Percentiles rank a stretch among this genome's conserved stretches.
phyloP scores from a whole-genome alignment of 2,797 vertebrate genomes.

The Leptatherina wallacei region DNA sequence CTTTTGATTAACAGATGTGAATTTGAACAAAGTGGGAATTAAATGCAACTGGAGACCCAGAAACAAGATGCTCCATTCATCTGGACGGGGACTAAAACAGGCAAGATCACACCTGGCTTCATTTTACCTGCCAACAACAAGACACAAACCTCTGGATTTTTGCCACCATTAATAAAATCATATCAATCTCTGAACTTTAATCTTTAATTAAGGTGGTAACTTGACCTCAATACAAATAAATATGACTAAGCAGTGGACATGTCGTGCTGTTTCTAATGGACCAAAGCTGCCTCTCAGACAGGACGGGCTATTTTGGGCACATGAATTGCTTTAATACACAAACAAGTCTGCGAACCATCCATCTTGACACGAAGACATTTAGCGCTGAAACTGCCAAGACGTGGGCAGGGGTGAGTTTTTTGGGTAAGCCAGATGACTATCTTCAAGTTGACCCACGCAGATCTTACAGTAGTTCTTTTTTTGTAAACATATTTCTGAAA shows the following conservation, averaged over 20 bases:
- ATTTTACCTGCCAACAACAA: slow-evolving; percentile 43
- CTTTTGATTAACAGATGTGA: slow-evolving; percentile 64
- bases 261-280: slow-evolving; percentile 34
- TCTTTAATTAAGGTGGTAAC: slow-evolving; percentile 30
- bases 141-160: slow-evolving; percentile 33
- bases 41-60: slow-evolving; percentile 41
- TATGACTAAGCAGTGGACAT: slow-evolving; percentile 30
- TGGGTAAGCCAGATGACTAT: slow-evolving; percentile 49
- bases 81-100: slow-evolving; percentile 31
- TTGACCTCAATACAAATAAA: slow-evolving; percentile 42
- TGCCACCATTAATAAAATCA: slow-evolving; percentile 27
- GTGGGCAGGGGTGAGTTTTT: slow-evolving; percentile 32
- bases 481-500: slow-evolving; percentile 63
- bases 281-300: slow-evolving; percentile 42
- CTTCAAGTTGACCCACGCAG: slow-evolving; percentile 45
- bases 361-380: slow-evolving; percentile 40
- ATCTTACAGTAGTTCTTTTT: slow-evolving; percentile 44
- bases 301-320: slow-evolving; percentile 45
- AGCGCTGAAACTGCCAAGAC: slow-evolving; percentile 42
- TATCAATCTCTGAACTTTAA: slow-evolving; percentile 30
- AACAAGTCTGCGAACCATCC: slow-evolving; percentile 65
- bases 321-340: slow-evolving; percentile 54
- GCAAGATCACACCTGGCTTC: slow-evolving; percentile 57
- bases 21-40: slow-evolving; percentile 38
- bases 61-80: slow-evolving; percentile 58